Evolutionary conservation across 2,888 invertebrate species (phyloP).

Genomic region (Altica lythri): DNA sequence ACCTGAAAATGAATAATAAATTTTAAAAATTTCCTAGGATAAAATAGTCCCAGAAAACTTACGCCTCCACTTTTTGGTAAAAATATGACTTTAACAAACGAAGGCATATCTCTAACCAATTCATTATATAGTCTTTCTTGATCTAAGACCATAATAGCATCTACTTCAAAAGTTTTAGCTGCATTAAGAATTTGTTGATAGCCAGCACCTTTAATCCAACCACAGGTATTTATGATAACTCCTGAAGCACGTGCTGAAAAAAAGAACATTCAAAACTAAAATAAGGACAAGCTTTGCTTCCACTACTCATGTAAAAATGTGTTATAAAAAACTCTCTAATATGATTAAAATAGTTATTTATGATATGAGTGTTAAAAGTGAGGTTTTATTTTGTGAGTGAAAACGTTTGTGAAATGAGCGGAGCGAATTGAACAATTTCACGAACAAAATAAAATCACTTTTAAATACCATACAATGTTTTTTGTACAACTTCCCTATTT

Average conservation of each 20-base stretch:
- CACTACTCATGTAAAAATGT: too few species aligned
- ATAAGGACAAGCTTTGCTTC: too few species aligned
- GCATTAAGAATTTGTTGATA: conserved; percentile 86
- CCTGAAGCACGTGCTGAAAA: conserved; percentile 80
- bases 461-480: too few species aligned
- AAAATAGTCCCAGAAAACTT: conserved; percentile 55
- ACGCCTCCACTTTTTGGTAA: conserved; percentile 90
- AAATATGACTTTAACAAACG: conserved; percentile 82
- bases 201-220: conserved; percentile 93
- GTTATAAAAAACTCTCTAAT: too few species aligned
- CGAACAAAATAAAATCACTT: too few species aligned
- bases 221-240: conserved; percentile 95
- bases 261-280: too few species aligned
- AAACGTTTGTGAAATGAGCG: too few species aligned
- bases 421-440: too few species aligned
- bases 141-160: conserved; percentile 92
- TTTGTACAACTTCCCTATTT: too few species aligned
- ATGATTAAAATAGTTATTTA: too few species aligned
- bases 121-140: conserved; percentile 96
- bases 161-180: conserved; percentile 93
- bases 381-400: too few species aligned
- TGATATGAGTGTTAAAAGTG: too few species aligned
- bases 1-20: conserved; percentile 61
- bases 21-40: conserved; percentile 18
- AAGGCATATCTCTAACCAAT: conserved; percentile 89